These are phyloP conservation scores for Dicyrtoma fusca DNA, from an alignment of 2,888 invertebrate genomes.

Conservation along the genomic window DNA sequence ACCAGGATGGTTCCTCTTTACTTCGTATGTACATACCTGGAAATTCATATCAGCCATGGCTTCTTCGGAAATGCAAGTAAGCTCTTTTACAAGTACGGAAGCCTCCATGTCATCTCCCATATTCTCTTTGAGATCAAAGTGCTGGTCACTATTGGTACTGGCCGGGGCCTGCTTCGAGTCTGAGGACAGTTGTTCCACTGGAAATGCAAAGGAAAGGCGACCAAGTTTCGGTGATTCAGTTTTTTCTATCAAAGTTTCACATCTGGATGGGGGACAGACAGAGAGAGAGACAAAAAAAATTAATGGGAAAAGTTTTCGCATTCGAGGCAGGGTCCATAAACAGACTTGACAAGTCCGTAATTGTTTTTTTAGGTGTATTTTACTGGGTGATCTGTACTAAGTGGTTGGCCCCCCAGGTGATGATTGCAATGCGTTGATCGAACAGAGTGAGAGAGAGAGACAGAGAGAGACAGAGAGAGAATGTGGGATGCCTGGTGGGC, in stretches of 20 bases:
- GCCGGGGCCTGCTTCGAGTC: conserved; percentile 39
- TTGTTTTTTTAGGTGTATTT: too few species aligned
- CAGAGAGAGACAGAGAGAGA: too few species aligned
- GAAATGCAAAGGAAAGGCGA: conserved; percentile 50
- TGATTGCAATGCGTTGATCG: too few species aligned
- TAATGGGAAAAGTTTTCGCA: too few species aligned
- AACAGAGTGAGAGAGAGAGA: too few species aligned
- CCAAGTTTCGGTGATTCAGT: background rate
- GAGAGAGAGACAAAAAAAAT: background rate
- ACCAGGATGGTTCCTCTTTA: background rate
- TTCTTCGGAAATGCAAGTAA: conserved; percentile 83
- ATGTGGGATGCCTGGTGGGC: too few species aligned
- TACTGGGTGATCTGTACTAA: too few species aligned
- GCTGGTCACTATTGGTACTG: conserved; percentile 13
- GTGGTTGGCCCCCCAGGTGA: too few species aligned
- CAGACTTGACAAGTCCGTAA: too few species aligned
- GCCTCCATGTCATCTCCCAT: conserved; percentile 27
- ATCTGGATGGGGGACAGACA: background rate
- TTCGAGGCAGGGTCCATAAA: too few species aligned
- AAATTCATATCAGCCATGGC: conserved; percentile 81
- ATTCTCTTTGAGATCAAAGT: background rate
- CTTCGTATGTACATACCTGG: conserved; percentile 78
- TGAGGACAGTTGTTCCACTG: conserved; percentile 49
- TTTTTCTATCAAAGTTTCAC: too few species aligned
- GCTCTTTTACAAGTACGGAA: conserved; percentile 61